Evolutionary conservation across 2,888 invertebrate species (phyloP).

Genomic region (Hoplodrina ambigua): DNA sequence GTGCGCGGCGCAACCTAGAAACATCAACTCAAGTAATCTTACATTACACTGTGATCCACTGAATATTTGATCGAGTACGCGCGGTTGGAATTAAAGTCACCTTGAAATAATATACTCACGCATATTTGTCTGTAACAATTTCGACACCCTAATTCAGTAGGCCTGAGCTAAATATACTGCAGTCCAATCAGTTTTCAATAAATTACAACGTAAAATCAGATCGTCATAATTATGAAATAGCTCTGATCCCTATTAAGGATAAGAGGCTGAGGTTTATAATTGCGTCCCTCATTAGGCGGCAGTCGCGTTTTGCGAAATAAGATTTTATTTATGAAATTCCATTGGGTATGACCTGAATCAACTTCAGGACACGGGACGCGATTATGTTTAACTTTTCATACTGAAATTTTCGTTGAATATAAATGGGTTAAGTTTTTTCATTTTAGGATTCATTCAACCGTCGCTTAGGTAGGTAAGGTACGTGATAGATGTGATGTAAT

Average conservation of each 20-base stretch:
- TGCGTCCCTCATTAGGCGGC: slow-evolving; percentile 81
- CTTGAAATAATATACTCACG: slow-evolving; percentile 45
- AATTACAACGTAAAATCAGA: slow-evolving; percentile 65
- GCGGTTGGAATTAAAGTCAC: slow-evolving; percentile 65
- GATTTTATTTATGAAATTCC: slow-evolving; percentile 79
- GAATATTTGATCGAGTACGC: slow-evolving; percentile 73
- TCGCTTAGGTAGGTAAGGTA: slow-evolving; percentile 53
- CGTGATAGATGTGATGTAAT: slow-evolving; percentile 70
- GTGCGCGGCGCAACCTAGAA: slow-evolving; percentile 59
- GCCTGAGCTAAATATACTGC: slow-evolving; percentile 9
- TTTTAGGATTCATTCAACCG: slow-evolving; percentile 61
- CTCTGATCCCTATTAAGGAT: slow-evolving; percentile 73
- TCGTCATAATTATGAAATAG: slow-evolving; percentile 73
- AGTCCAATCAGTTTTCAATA: slow-evolving; percentile 30
- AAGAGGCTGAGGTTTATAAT: slow-evolving; percentile 77
- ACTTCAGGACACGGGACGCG: slow-evolving; percentile 60
- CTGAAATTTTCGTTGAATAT: slow-evolving; percentile 45
- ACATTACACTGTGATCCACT: slow-evolving; percentile 69
- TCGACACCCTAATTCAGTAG: slow-evolving; percentile 21
- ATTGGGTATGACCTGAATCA: slow-evolving; percentile 71
- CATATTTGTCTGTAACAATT: slow-evolving; percentile 37
- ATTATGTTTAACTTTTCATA: slow-evolving; percentile 58
- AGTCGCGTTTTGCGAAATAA: slow-evolving; percentile 74
- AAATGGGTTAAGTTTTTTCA: slow-evolving; percentile 57
- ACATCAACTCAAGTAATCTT: slow-evolving; percentile 69